A percentile compares a stretch with the other conserved stretches of the same genome.
These are phyloP conservation scores for Crocidura indochinensis DNA, from an alignment of 2,797 vertebrate species.

Conservation along the genomic window DNA sequence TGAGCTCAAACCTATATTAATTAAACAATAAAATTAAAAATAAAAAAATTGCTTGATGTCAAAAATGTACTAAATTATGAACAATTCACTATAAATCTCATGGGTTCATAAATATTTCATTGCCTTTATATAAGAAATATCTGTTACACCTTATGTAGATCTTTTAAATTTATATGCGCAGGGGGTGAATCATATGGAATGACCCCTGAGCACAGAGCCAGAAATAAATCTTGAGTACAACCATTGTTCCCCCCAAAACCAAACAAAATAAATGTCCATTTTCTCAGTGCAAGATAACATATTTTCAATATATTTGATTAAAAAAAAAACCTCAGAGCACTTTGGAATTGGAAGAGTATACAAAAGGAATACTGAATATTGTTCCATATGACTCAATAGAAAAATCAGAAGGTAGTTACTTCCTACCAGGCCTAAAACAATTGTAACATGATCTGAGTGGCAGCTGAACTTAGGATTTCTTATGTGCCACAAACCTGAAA, in stretches of 20 bases:
- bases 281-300: slow-evolving; percentile 11
- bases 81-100: background rate
- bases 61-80: background rate
- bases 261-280: background rate
- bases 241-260: no score
- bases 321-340: slow-evolving; percentile 29
- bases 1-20: no score
- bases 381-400: background rate
- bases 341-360: slow-evolving; percentile 6
- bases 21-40: background rate
- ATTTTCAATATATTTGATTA: slow-evolving; percentile 19
- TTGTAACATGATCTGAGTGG: background rate
- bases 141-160: background rate
- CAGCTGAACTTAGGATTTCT: slow-evolving; percentile 65
- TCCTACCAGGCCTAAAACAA: slow-evolving; percentile 13
- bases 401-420: background rate
- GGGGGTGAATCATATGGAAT: no score
- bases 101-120: slow-evolving; percentile 50
- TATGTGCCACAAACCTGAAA: slow-evolving; percentile 70
- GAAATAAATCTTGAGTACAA: no score
- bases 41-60: background rate
- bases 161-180: background rate
- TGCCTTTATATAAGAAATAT: slow-evolving; percentile 20
- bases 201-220: no score
- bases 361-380: background rate